Evolutionary conservation across 2,888 invertebrate species (phyloP).

Genomic region (Lathronympha strigana): DNA sequence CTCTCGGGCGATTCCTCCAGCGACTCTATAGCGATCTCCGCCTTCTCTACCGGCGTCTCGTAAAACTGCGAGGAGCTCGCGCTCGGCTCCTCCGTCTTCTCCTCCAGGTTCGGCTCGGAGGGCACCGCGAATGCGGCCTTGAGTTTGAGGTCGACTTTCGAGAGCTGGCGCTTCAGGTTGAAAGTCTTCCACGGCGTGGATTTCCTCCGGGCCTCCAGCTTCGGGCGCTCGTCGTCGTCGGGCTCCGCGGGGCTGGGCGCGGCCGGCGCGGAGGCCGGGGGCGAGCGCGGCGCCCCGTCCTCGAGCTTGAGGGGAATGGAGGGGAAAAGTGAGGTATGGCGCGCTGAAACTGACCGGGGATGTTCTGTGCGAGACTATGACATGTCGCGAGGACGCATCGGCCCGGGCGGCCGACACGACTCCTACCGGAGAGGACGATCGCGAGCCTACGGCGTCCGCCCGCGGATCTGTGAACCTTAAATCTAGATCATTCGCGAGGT

Average conservation of each 20-base stretch:
- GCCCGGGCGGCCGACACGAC: constrained; percentile 14
- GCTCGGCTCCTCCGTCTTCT: constrained; percentile 56
- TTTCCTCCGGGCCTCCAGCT: constrained; percentile 83
- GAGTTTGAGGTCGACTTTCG: constrained; percentile 90
- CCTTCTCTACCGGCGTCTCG: constrained; percentile 57
- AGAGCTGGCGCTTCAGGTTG: constrained; percentile 92
- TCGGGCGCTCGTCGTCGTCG: constrained; percentile 59
- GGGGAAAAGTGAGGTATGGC: constrained; percentile 68
- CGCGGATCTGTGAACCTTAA: constrained; percentile 35
- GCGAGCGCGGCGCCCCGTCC: constrained; percentile 54
- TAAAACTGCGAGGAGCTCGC: constrained; percentile 69
- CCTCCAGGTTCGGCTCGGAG: constrained; percentile 71
- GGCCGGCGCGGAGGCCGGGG: constrained; percentile 46
- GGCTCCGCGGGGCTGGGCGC: constrained; percentile 48
- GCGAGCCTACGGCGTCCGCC: constrained; percentile 17
- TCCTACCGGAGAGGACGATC: not conserved
- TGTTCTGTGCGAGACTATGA: constrained; percentile 36
- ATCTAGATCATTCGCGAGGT: constrained; percentile 38
- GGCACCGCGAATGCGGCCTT: constrained; percentile 86
- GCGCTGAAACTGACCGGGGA: constrained; percentile 45
- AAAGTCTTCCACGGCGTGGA: constrained; percentile 90
- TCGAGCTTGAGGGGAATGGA: constrained; percentile 68
- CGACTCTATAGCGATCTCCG: constrained; percentile 56
- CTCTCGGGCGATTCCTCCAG: constrained; percentile 48
- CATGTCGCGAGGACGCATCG: constrained; percentile 27